phyloP scores from a whole-genome alignment of 2,797 vertebrate genomes.

The Molossus molossus region DNA sequence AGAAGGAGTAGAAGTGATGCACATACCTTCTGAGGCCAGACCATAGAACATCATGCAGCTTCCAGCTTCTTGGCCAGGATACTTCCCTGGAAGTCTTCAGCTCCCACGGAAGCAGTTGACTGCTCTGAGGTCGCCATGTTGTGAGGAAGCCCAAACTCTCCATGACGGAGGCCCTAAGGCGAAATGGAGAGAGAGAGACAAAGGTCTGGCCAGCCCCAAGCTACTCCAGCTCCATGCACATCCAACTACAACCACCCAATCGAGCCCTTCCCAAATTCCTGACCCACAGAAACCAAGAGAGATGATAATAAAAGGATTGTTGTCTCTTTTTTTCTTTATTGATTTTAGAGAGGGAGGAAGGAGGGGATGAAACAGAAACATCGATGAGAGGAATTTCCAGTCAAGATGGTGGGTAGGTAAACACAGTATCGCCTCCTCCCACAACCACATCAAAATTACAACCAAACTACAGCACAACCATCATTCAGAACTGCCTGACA shows the following conservation, averaged over 20 bases:
- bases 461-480: too few species aligned
- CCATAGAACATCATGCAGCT: fast-evolving
- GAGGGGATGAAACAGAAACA: too few species aligned
- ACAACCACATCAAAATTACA: too few species aligned
- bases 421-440: too few species aligned
- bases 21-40: not conserved
- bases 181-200: not conserved
- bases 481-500: too few species aligned
- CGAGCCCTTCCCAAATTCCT: not conserved
- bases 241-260: not conserved
- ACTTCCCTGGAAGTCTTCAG: not conserved
- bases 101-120: not conserved
- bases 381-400: too few species aligned
- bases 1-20: not conserved
- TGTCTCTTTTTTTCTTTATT: not conserved
- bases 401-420: too few species aligned
- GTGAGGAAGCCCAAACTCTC: slow-evolving; percentile 9
- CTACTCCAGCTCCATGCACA: not conserved
- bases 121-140: not conserved
- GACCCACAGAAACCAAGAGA: not conserved
- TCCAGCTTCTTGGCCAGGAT: not conserved
- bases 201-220: not conserved
- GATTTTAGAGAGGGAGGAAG: too few species aligned
- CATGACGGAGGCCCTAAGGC: not conserved
- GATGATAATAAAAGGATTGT: not conserved